phyloP scores from a whole-genome alignment of 2,888 invertebrate species.

The Spatulosminthurus flaviceps region DNA sequence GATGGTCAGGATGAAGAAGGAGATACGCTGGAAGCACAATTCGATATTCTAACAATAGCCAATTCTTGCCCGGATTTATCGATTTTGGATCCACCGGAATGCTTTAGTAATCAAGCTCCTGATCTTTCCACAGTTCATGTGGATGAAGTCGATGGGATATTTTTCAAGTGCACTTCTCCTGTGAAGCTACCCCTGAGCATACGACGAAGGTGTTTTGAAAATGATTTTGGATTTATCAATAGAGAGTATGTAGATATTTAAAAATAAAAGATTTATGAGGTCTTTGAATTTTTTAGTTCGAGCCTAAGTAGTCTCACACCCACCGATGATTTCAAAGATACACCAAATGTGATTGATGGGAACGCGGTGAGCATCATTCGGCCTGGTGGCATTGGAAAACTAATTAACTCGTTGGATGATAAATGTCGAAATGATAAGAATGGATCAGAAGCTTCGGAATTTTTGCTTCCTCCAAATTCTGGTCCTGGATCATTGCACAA shows the following conservation, averaged over 20 bases:
- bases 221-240: too few relatives aligned
- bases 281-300: slow-evolving; percentile 57
- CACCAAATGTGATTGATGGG: slow-evolving; percentile 49
- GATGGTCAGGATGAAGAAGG: slow-evolving; percentile 64
- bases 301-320: slow-evolving; percentile 62
- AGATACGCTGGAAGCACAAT: slow-evolving; percentile 58
- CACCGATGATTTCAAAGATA: slow-evolving; percentile 55
- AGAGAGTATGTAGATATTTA: too few relatives aligned
- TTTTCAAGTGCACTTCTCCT: slow-evolving; percentile 39
- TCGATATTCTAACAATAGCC: slow-evolving; percentile 61
- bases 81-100: slow-evolving; percentile 49
- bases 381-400: slow-evolving; percentile 51
- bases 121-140: neutral
- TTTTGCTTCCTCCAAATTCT: slow-evolving; percentile 57
- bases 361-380: slow-evolving; percentile 49
- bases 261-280: too few relatives aligned
- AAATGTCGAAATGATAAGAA: slow-evolving; percentile 40
- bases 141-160: slow-evolving; percentile 60
- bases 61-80: slow-evolving; percentile 63
- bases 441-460: slow-evolving; percentile 6
- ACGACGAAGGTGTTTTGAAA: slow-evolving; percentile 56
- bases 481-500: slow-evolving; percentile 62
- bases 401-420: slow-evolving; percentile 56
- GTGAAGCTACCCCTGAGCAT: slow-evolving; percentile 61
- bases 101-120: neutral